A percentile compares a stretch with the other conserved stretches of the same genome.
Evolutionary conservation across 37 sponge, comb jelly and placozoan genomes (phyloP).

Genomic region (Spongilla lacustris): DNA sequence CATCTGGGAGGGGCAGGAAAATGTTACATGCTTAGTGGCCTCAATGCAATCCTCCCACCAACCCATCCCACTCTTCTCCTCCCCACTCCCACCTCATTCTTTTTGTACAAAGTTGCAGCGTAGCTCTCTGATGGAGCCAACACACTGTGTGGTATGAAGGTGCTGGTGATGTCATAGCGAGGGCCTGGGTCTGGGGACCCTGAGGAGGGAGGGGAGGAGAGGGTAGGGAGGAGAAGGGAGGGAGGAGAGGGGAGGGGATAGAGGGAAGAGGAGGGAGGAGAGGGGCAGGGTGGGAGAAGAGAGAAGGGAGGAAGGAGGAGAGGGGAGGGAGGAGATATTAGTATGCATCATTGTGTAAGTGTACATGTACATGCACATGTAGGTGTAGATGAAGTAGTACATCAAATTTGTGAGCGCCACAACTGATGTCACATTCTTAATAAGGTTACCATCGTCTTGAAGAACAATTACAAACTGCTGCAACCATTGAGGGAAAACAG

Average conservation of each 20-base stretch:
- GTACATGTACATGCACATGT: too few relatives aligned
- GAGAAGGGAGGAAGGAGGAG: not conserved
- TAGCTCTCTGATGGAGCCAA: conserved; percentile 70
- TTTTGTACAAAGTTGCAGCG: conserved; percentile 20
- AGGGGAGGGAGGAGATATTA: conserved; percentile 33
- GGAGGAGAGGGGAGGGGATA: not conserved
- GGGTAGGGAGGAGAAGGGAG: not conserved
- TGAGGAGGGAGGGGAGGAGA: not conserved
- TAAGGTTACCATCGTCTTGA: not conserved
- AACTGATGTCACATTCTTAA: not conserved
- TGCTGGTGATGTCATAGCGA: conserved; percentile 53
- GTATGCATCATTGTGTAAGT: too few relatives aligned
- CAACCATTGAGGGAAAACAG: too few relatives aligned
- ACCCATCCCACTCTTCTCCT: not conserved
- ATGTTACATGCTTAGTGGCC: not conserved
- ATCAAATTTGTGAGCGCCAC: too few relatives aligned
- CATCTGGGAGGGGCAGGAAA: not conserved
- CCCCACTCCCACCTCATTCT: conserved; percentile 3
- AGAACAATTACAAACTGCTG: too few relatives aligned
- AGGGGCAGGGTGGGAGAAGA: too few relatives aligned
- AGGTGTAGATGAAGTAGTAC: not conserved
- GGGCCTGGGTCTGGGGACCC: conserved; percentile 56
- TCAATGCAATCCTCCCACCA: too few relatives aligned
- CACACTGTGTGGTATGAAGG: conserved; percentile 73
- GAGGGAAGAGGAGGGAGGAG: too few relatives aligned